Percentiles rank a stretch among this genome's conserved stretches.
phyloP scores from a whole-genome alignment of 2,797 vertebrate genomes.

The Limnodromus scolopaceus region DNA sequence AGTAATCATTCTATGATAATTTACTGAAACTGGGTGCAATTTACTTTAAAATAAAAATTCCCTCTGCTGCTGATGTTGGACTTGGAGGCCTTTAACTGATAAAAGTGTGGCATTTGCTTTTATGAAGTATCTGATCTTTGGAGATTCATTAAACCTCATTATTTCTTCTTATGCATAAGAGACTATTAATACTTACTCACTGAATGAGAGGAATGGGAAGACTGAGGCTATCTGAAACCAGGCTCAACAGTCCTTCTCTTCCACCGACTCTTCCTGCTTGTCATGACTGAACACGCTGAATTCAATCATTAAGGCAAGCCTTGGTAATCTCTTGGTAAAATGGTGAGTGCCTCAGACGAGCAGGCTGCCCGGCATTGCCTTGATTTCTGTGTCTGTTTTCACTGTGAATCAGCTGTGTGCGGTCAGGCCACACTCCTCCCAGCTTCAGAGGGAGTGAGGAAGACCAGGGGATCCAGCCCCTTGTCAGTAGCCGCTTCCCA shows the following conservation, averaged over 20 bases:
- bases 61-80: slow-evolving; percentile 35
- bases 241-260: background rate
- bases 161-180: slow-evolving; percentile 49
- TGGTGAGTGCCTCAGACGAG: background rate
- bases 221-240: background rate
- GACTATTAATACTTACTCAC: slow-evolving; percentile 29
- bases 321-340: background rate
- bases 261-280: background rate
- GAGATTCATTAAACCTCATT: slow-evolving; percentile 61
- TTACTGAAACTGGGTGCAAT: slow-evolving; percentile 58
- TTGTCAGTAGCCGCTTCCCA: background rate
- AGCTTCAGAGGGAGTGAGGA: rapidly evolving
- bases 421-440: background rate
- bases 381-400: background rate
- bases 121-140: slow-evolving; percentile 46
- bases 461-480: background rate
- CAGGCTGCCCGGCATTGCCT: background rate
- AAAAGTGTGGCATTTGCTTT: slow-evolving; percentile 49
- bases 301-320: background rate
- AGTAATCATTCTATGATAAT: slow-evolving; percentile 68
- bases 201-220: background rate
- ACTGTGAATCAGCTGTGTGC: background rate
- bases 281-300: background rate
- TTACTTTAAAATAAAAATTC: slow-evolving; percentile 61
- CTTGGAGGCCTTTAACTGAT: slow-evolving; percentile 39